Evolutionary conservation across 1,140 invertebrate species (phyloP), one percentile per base, ranked within the genome.

Genomic region (Drosophila malerkotliana): DNA sequence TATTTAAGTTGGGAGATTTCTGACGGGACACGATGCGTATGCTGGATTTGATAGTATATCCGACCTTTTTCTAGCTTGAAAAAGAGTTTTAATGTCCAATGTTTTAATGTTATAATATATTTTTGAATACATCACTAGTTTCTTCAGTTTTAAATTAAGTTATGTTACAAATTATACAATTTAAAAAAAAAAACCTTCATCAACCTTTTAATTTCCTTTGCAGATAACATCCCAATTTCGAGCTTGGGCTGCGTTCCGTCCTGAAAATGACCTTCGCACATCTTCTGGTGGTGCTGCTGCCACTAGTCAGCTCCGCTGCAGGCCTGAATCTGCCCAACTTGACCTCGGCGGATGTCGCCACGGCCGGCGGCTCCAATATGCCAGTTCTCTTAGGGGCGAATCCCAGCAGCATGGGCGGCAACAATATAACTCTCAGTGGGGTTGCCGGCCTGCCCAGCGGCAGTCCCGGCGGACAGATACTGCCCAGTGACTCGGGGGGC

Each of bases 321-420:
- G 52, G 44, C 2, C 41, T 81, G 12, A 87, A 71, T 28, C 71
- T 85, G 26, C 49, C 71, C n/a, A 85, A 85, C 24, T 68, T 77
- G 55, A 87, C 82, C 9, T 34, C 72, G 41, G 59, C 51, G 15
- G 72, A 76, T 32, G 49, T 30, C 14, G 34, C 58, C n/a, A 59
- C 45, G 6, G 64, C 59, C 0, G 82, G 82, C 15, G 79, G 41
- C 47, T 37, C 48, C 28, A 87, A 75, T 64, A 51, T 51, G 58
- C 82, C 82, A 1, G 24, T 48, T 1, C 52, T 78, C 6, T 47
- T 71, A 15, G 52, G 18, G n/a, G 68, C 63, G 12, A 67, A 34
- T 67, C 39, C 51, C 45, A 53, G 26, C 41, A 32, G 37, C 47
- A 26, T 49, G 1, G 39, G 44, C 4, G 26, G 52, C 47, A 68